Conservation (phyloP, 2,888 invertebrate genomes). For the Spodoptera exigua region DNA sequence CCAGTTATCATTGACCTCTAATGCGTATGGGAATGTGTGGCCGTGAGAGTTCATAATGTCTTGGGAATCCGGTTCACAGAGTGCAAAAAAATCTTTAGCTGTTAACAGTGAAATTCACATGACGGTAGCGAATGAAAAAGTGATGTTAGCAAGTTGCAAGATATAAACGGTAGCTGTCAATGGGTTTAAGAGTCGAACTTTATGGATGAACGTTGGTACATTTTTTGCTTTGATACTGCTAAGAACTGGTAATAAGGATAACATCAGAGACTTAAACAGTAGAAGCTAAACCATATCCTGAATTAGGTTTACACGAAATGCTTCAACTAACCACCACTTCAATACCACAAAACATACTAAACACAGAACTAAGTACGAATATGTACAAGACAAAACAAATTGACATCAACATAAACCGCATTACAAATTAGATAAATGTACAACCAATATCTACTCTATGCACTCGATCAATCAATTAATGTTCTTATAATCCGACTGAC, state of each 20-base stretch:
- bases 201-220: too few relatives aligned
- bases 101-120: constrained; percentile 52
- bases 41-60: constrained; percentile 39
- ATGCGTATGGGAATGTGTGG: constrained; percentile 25
- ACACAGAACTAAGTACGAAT: constrained; percentile 2
- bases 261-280: too few relatives aligned
- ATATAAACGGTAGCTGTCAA: constrained; percentile 9
- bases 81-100: constrained; percentile 40
- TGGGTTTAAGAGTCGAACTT: background rate
- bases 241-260: too few relatives aligned
- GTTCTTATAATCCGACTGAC: constrained; percentile 43
- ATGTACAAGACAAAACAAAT: constrained; percentile 26
- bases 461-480: constrained; percentile 41
- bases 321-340: too few relatives aligned
- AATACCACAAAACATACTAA: background rate
- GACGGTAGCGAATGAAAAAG: constrained; percentile 40
- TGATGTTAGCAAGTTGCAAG: constrained; percentile 27
- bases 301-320: too few relatives aligned
- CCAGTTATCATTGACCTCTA: constrained; percentile 41
- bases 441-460: constrained; percentile 39
- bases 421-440: constrained; percentile 48
- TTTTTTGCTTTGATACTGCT: too few relatives aligned
- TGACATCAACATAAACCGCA: constrained; percentile 22
- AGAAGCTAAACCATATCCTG: too few relatives aligned
- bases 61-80: constrained; percentile 42